Evolutionary conservation across 1,140 invertebrate species (phyloP).

Genomic region (Psix sp.): DNA sequence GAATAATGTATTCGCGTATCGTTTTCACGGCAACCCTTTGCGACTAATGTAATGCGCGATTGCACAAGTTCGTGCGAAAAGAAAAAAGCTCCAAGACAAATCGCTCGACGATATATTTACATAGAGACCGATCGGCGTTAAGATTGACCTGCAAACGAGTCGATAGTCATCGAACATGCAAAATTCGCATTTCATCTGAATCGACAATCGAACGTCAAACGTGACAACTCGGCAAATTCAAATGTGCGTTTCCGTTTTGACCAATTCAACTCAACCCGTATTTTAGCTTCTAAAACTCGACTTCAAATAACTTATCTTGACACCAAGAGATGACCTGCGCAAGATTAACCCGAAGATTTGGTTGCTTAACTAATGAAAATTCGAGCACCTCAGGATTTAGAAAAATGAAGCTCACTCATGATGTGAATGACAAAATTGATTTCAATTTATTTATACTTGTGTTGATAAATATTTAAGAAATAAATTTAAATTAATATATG

Average conservation of each 20-base stretch:
- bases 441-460: no score
- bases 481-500: no score
- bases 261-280: not conserved
- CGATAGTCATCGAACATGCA: constrained; percentile 36
- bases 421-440: no score
- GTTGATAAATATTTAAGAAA: no score
- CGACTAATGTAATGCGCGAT: constrained; percentile 49
- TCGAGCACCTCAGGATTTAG: constrained; percentile 1
- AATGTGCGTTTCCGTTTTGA: constrained; percentile 25
- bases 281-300: not conserved
- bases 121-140: constrained; percentile 56
- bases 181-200: constrained; percentile 42
- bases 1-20: constrained; percentile 69
- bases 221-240: constrained; percentile 3
- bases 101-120: constrained; percentile 67
- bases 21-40: constrained; percentile 61
- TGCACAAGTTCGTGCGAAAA: constrained; percentile 17
- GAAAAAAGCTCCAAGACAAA: constrained; percentile 27
- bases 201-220: constrained; percentile 16
- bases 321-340: constrained; percentile 8
- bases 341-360: constrained; percentile 3
- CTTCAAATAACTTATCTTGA: constrained; percentile 31
- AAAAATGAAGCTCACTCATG: constrained; percentile 2
- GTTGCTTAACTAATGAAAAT: constrained; percentile 1
- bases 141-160: constrained; percentile 11